phyloP scores from a whole-genome alignment of 1,140 invertebrate genomes.

The Alviniconcha marisindica region DNA sequence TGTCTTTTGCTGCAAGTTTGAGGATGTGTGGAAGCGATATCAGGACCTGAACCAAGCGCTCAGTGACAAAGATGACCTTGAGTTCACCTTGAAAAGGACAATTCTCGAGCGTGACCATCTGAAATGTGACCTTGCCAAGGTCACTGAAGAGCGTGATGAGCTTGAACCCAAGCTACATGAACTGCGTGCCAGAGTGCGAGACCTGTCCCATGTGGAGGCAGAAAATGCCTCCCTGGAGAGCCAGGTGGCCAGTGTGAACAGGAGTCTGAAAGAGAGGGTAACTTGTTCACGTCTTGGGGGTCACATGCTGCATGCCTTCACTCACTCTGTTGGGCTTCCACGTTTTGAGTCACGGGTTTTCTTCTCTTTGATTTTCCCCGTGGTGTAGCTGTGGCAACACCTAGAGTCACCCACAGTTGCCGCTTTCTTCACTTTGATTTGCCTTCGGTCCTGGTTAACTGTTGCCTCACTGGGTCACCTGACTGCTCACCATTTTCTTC shows the following conservation, averaged over 20 bases:
- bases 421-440: no score
- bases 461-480: no score
- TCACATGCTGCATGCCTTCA: constrained; percentile 8
- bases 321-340: not conserved
- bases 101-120: constrained; percentile 43
- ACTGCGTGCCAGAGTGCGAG: constrained; percentile 31
- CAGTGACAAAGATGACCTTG: constrained; percentile 41
- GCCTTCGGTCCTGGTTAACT: no score
- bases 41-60: constrained; percentile 37
- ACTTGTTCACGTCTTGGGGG: not conserved
- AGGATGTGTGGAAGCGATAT: constrained; percentile 31
- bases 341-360: not conserved
- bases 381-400: no score
- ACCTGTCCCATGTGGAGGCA: constrained; percentile 27
- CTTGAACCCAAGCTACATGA: constrained; percentile 33
- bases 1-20: no score
- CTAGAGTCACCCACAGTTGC: no score
- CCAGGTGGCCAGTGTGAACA: constrained; percentile 40
- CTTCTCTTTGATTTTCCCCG: no score
- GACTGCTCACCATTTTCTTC: no score
- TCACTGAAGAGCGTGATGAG: constrained; percentile 23
- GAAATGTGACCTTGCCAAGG: constrained; percentile 41
- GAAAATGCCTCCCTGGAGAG: constrained; percentile 37
- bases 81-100: constrained; percentile 39
- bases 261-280: constrained; percentile 45